These are phyloP conservation scores for Aselliscus stoliczkanus DNA, from an alignment of 2,797 vertebrate species.

Conservation along the genomic window DNA sequence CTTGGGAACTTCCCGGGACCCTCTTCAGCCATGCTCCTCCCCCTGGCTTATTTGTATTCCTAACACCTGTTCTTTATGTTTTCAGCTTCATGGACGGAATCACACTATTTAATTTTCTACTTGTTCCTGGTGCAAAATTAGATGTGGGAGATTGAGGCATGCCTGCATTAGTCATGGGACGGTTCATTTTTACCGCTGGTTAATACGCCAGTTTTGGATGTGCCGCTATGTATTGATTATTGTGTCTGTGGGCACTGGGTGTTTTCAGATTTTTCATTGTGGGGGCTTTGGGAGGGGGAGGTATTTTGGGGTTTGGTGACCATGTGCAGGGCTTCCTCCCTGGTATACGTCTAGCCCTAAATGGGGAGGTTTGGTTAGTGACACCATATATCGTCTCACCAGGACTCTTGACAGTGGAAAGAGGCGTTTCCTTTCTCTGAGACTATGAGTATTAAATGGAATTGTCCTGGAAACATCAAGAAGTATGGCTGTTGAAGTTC, in stretches of 20 bases:
- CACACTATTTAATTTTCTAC: neutral
- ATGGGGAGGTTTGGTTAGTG: too few species aligned
- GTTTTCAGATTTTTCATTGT: neutral
- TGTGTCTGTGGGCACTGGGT: neutral
- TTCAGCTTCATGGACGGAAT: neutral
- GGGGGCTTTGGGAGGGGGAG: neutral
- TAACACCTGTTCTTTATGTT: neutral
- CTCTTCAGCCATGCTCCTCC: too few species aligned
- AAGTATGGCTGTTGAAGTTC: accelerated
- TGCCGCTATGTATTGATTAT: neutral
- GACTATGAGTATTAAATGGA: neutral
- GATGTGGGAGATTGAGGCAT: neutral
- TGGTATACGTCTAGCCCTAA: too few species aligned
- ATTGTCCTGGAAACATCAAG: neutral
- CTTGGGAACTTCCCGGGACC: neutral
- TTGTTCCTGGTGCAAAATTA: neutral
- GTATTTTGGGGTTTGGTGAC: neutral
- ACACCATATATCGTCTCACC: too few species aligned
- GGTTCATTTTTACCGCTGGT: neutral
- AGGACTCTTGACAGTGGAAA: neutral
- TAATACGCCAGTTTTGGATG: neutral
- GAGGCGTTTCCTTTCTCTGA: neutral
- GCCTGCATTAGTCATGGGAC: neutral
- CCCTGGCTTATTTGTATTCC: neutral
- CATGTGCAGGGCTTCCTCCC: neutral